A percentile compares a stretch with the other conserved stretches of the same genome.
phyloP scores from a whole-genome alignment of 2,888 invertebrate species.

The Spatulosminthurus flaviceps region DNA sequence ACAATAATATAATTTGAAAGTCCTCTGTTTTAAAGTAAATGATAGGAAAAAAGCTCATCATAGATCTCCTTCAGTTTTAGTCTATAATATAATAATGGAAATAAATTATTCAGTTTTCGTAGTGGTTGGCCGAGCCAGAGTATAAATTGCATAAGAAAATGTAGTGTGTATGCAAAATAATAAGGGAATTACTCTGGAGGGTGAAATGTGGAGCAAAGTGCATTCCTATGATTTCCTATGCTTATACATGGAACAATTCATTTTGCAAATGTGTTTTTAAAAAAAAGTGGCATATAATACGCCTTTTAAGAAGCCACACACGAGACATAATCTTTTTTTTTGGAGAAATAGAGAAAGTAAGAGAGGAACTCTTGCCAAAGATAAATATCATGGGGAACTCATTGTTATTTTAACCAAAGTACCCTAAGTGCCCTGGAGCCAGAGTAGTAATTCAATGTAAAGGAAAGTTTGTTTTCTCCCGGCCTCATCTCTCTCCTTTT shows the following conservation, averaged over 20 bases:
- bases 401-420: constrained; percentile 9
- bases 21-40: too few species aligned
- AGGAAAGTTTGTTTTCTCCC: constrained; percentile 1
- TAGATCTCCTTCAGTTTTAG: neutral
- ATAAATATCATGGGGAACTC: neutral
- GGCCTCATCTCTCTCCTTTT: neutral
- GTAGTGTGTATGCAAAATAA: too few species aligned
- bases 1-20: too few species aligned
- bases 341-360: neutral
- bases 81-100: neutral
- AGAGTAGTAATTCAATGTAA: neutral
- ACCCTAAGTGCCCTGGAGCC: neutral
- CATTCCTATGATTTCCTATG: too few species aligned
- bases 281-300: too few species aligned
- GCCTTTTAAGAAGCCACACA: too few species aligned
- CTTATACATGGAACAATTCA: too few species aligned
- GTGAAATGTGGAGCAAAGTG: too few species aligned
- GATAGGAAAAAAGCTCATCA: neutral
- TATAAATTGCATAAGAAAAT: too few species aligned
- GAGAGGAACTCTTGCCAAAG: constrained; percentile 15
- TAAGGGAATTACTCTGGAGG: too few species aligned
- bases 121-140: too few species aligned
- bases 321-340: neutral
- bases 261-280: too few species aligned
- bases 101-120: neutral